Evolutionary conservation across 2,797 vertebrate genomes (phyloP).

Genomic region (Premnoplex brunnescens): DNA sequence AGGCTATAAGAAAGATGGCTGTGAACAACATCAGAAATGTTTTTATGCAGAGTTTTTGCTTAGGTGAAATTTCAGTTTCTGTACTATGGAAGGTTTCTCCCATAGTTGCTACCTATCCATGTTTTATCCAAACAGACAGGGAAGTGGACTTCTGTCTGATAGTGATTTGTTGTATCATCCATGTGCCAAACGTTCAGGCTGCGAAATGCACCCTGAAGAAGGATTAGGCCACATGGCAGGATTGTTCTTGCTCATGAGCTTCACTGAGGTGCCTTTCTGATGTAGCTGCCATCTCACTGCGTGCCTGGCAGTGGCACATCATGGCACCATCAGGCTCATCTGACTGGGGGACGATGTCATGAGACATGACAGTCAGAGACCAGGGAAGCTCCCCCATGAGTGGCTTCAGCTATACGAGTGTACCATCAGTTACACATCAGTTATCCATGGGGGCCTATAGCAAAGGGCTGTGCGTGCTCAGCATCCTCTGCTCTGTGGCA

Average conservation of each 20-base stretch:
- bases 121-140: not conserved
- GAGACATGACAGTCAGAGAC: rapidly evolving
- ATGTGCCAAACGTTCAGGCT: rapidly evolving
- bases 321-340: rapidly evolving
- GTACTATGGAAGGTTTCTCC: not conserved
- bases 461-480: not conserved
- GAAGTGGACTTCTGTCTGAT: not conserved
- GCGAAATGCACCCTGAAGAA: rapidly evolving
- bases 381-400: rapidly evolving
- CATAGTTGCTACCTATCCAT: not conserved
- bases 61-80: not conserved
- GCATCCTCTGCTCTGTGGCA: not conserved
- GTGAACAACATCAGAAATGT: not conserved
- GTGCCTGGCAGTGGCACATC: rapidly evolving
- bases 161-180: not conserved
- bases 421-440: not conserved
- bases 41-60: not conserved
- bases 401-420: not conserved
- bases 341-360: not conserved
- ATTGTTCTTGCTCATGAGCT: rapidly evolving
- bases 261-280: rapidly evolving
- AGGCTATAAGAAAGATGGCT: not conserved
- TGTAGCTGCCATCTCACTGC: not conserved
- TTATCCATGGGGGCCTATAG: rapidly evolving
- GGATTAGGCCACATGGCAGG: too few species aligned